Percentiles rank a stretch among this genome's conserved stretches.
Evolutionary conservation across 53 echinoderm and acorn worm genomes (phyloP).

Genomic region (Temnopleurus reevesii): DNA sequence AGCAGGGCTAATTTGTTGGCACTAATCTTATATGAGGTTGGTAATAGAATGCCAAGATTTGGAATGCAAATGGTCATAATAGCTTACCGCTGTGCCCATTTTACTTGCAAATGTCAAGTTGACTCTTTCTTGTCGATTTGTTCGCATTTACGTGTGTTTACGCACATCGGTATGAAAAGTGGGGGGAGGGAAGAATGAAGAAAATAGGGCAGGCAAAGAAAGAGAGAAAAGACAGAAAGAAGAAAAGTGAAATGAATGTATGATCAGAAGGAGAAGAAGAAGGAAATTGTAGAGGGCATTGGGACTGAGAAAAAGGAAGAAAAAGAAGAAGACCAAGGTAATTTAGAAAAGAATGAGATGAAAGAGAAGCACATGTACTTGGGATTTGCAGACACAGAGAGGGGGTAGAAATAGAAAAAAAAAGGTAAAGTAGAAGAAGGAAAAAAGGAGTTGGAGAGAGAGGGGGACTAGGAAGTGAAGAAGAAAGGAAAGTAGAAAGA

Average conservation of each 20-base stretch:
- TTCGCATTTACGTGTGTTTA: neutral
- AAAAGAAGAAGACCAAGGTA: neutral
- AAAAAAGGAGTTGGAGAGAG: neutral
- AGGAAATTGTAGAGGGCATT: neutral
- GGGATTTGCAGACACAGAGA: neutral
- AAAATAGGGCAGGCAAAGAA: too few species aligned
- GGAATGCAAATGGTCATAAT: constrained; percentile 24
- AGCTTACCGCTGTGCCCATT: constrained; percentile 22
- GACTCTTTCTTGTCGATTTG: neutral
- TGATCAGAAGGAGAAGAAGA: too few species aligned
- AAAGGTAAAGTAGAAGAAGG: neutral
- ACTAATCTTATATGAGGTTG: neutral
- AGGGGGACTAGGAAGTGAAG: too few species aligned
- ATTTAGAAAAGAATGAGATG: neutral
- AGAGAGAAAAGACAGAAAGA: too few species aligned
- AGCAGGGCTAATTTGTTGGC: neutral
- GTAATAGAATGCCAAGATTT: constrained; percentile 21
- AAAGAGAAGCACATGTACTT: too few species aligned
- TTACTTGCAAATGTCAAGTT: constrained; percentile 23
- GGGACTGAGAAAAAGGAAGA: neutral
- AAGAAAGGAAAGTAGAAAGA: too few species aligned
- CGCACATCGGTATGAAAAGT: neutral
- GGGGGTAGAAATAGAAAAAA: neutral
- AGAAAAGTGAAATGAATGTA: too few species aligned
- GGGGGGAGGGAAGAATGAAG: neutral